Percentiles rank a stretch among this genome's conserved stretches.
phyloP scores from a whole-genome alignment of 2,113 vertebrate genomes.

The Pituophis catenifer region DNA sequence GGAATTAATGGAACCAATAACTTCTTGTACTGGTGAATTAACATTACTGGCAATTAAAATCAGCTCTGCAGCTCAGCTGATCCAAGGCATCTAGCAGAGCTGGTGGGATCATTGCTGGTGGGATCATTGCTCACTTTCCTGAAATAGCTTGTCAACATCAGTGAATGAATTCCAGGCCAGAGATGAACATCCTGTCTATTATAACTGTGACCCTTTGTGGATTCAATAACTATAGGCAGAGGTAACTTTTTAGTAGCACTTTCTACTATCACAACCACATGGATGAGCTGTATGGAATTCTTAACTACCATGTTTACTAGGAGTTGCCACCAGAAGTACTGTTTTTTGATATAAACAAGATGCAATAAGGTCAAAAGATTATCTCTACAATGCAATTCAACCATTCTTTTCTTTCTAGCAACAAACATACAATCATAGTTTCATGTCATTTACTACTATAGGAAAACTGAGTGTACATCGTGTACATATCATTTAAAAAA shows the following conservation, averaged over 20 bases:
- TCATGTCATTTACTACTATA: neutral
- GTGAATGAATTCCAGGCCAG: neutral
- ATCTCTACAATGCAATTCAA: neutral
- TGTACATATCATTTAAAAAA: neutral
- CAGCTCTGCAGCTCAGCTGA: neutral
- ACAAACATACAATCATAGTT: neutral
- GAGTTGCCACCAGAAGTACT: neutral
- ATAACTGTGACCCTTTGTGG: neutral
- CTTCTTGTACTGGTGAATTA: neutral
- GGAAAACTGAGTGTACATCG: neutral
- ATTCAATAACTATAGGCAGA: neutral
- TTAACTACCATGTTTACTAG: neutral
- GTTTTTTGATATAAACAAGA: neutral
- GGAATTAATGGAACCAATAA: neutral
- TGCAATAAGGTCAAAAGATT: neutral
- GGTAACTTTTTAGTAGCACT: neutral
- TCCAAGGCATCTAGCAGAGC: neutral
- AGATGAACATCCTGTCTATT: neutral
- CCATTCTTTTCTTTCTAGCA: neutral
- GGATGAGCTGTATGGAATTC: neutral
- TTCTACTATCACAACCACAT: neutral
- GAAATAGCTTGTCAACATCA: neutral
- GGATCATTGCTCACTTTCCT: neutral
- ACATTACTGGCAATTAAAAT: neutral
- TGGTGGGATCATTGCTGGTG: neutral